A percentile compares a stretch with the other conserved stretches of the same genome.
phyloP scores from a whole-genome alignment of 1,140 invertebrate species.

The Sinonovacula constricta region DNA sequence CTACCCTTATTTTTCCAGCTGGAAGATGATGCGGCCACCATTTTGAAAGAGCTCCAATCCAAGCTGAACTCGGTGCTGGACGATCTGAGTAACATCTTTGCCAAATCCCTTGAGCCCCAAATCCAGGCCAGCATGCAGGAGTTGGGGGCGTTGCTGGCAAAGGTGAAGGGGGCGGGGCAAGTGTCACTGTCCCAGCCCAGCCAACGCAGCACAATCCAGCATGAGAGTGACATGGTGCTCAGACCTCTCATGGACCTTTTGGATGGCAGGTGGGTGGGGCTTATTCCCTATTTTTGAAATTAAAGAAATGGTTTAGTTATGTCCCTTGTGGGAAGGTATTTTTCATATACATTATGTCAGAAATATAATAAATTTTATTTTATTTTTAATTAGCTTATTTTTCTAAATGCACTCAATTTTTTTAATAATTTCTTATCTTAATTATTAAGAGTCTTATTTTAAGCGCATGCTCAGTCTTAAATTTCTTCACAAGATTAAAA shows the following conservation, averaged over 20 bases:
- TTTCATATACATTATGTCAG: too few relatives aligned
- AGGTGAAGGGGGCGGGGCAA: slow-evolving; percentile 91
- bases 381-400: too few relatives aligned
- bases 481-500: too few relatives aligned
- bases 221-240: slow-evolving; percentile 94
- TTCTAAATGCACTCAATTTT: too few relatives aligned
- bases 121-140: slow-evolving; percentile 97
- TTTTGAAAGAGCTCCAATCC: slow-evolving; percentile 97
- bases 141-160: slow-evolving; percentile 91
- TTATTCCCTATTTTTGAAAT: too few relatives aligned
- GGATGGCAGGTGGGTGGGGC: slow-evolving; percentile 88
- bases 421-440: too few relatives aligned
- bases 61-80: slow-evolving; percentile 96
- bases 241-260: slow-evolving; percentile 97
- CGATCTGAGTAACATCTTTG: slow-evolving; percentile 96
- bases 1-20: too few relatives aligned
- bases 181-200: slow-evolving; percentile 84
- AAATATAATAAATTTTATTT: too few relatives aligned
- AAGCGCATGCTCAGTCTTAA: too few relatives aligned
- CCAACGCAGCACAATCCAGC: slow-evolving; percentile 81
- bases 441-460: too few relatives aligned
- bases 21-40: slow-evolving; percentile 97
- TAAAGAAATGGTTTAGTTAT: too few relatives aligned
- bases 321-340: too few relatives aligned
- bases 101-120: slow-evolving; percentile 92